A percentile compares a stretch with the other conserved stretches of the same genome.
These are phyloP conservation scores for Mus spicilegus DNA, from an alignment of 2,113 vertebrate genomes.

Conservation along the genomic window DNA sequence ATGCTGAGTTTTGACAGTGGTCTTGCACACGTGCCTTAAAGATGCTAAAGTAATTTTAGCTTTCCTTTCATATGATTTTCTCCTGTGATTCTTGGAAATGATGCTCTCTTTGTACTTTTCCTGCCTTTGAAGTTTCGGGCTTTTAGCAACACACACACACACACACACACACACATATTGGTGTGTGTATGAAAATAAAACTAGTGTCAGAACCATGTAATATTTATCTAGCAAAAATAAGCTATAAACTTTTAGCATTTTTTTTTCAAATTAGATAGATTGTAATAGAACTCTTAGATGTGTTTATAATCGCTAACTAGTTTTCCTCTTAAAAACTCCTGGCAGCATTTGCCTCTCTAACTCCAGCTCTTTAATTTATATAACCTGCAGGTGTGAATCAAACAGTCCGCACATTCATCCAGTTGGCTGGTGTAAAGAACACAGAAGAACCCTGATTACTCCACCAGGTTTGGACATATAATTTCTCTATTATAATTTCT, in stretches of 20 bases:
- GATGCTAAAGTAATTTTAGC: background rate
- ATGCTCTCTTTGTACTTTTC: background rate
- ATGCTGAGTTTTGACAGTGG: background rate
- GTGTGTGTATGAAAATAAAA: background rate
- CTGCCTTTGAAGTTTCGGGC: background rate
- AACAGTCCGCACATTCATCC: conserved; percentile 93
- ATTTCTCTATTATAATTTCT: background rate
- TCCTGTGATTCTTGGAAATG: background rate
- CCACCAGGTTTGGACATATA: conserved; percentile 89
- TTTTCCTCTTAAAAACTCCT: background rate
- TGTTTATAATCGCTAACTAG: background rate
- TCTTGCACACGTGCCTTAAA: background rate
- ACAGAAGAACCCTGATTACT: conserved; percentile 90
- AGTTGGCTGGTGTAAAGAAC: conserved; percentile 93
- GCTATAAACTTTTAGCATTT: background rate
- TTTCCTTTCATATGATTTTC: background rate
- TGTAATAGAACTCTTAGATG: background rate
- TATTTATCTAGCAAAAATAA: conserved; percentile 16
- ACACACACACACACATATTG: too few relatives aligned
- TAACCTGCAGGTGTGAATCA: conserved; percentile 90
- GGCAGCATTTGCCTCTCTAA: conserved; percentile 21
- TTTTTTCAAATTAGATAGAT: background rate
- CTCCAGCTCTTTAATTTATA: conserved; percentile 19
- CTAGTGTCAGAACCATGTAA: background rate
- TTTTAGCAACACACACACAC: background rate